Base-by-base conservation (phyloP, 2,888 invertebrate genomes). In the Apocheima hispidaria region DNA sequence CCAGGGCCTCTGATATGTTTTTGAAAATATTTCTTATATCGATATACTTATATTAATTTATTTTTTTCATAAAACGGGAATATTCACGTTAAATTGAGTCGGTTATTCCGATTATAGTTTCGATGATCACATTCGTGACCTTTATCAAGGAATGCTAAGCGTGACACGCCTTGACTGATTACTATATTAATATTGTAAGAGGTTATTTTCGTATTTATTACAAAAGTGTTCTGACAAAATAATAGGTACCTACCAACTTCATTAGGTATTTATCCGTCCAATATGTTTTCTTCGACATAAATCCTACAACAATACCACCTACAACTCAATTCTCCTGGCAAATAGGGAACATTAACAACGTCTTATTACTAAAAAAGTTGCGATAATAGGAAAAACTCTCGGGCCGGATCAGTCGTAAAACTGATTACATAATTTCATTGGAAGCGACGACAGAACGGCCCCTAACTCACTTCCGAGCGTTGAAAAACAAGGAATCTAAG, bases 361-460 rank as follows among this genome's bases (percentile, higher is more conserved):
- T 66, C 73, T 72, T 76, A 73, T 73, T 52, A 61, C 71, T 75
- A 77, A 75, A 73, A 73, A 77, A 78, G 74, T 78, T 69, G 78
- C 75, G 76, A 73, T 73, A 73, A 74, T 70, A 75, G 72, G 71
- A 83, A 84, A 83, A 86, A 81, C 79, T 78, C 78, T 74, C 75
- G 75, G 77, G 77, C 77, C 84, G 84, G 85, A 84, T 83, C 83
- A 83, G 77, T 86, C 86, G 86, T 88, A 87, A 88, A 88, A 87
- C 84, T 86, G 87, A 88, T 88, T 88, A 87, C 86, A 85, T 88
- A 87, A 88, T 88, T 87, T 85, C 83, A 88, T 89, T 87, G 86
- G 84, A 81, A 83, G 87, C 83, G 86, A 81, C 87, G 87, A 84
- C 83, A 82, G 84, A 84, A 81, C 78, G 82, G 79, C 77, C 79